Conservation (phyloP, 2,113 vertebrate genomes). For the Polypterus bichir region DNA sequence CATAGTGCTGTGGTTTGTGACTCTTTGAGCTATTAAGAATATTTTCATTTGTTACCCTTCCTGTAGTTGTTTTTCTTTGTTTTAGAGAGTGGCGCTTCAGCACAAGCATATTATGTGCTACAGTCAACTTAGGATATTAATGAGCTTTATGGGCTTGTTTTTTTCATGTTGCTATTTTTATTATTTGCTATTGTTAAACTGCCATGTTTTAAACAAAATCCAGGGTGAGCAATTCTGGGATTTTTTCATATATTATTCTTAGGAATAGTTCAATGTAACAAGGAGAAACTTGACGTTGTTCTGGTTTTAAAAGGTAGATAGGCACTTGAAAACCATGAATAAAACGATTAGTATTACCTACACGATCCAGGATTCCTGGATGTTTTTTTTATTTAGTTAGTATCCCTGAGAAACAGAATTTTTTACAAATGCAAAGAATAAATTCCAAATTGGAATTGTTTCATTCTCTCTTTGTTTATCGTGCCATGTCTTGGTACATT, state of each 20-base stretch:
- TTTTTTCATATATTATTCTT: constrained; percentile 98
- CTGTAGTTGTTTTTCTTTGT: constrained; percentile 14
- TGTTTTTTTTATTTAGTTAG: constrained; percentile 58
- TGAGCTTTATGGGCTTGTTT: constrained; percentile 52
- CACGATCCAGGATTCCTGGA: constrained; percentile 71
- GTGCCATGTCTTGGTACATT: constrained; percentile 93
- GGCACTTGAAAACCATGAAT: constrained; percentile 59
- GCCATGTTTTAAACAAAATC: constrained; percentile 89
- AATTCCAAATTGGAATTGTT: constrained; percentile 99
- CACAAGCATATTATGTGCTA: constrained; percentile 50
- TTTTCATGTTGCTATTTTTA: constrained; percentile 28
- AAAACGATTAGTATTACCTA: constrained; percentile 61
- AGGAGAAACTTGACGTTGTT: constrained; percentile 93
- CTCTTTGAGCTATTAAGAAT: constrained; percentile 26
- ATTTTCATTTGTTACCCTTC: not conserved
- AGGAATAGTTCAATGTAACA: constrained; percentile 97
- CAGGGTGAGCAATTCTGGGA: constrained; percentile 93
- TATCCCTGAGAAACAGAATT: constrained; percentile 91
- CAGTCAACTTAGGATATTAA: constrained; percentile 49
- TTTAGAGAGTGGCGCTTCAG: constrained; percentile 39
- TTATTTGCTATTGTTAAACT: constrained; percentile 71
- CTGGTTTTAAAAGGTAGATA: constrained; percentile 76
- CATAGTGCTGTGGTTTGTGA: constrained; percentile 60
- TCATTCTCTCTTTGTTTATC: constrained; percentile 85
- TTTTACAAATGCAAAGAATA: constrained; percentile 80